These are phyloP conservation scores for Papilio demoleus DNA, from an alignment of 2,888 invertebrate species.

Conservation along the genomic window DNA sequence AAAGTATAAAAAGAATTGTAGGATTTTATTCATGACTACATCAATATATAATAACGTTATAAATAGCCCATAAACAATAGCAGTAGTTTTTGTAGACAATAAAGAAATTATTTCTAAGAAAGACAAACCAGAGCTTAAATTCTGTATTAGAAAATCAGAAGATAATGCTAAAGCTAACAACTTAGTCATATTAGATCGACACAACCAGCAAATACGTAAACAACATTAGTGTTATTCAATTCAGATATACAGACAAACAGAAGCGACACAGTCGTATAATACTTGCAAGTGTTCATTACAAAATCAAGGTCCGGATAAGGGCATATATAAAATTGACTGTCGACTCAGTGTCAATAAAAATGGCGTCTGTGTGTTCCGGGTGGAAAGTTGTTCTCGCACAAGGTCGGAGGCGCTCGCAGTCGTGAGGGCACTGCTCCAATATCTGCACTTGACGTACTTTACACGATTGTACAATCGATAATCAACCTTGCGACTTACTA, in stretches of 20 bases:
- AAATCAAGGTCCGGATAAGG: constrained; percentile 55
- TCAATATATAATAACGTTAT: background rate
- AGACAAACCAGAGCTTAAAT: background rate
- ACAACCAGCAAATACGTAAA: background rate
- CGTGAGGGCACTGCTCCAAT: constrained; percentile 65
- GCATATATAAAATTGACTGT: constrained; percentile 53
- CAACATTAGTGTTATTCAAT: background rate
- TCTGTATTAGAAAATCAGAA: no score
- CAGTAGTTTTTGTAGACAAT: background rate
- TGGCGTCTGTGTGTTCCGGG: constrained; percentile 63
- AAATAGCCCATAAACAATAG: background rate
- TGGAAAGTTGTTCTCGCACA: constrained; percentile 75
- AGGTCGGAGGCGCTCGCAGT: constrained; percentile 62
- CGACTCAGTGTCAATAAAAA: constrained; percentile 50
- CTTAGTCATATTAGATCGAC: no score
- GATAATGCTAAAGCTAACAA: no score
- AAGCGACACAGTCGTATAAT: background rate
- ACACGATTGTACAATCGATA: constrained; percentile 39
- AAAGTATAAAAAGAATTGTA: background rate
- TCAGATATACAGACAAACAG: constrained; percentile 9
- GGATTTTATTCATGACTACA: background rate
- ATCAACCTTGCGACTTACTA: constrained; percentile 29
- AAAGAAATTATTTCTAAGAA: background rate
- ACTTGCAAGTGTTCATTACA: constrained; percentile 19
- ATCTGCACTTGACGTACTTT: constrained; percentile 55